Base-by-base conservation (phyloP, 2,888 invertebrate species). In the Tenthredo distinguenda region DNA sequence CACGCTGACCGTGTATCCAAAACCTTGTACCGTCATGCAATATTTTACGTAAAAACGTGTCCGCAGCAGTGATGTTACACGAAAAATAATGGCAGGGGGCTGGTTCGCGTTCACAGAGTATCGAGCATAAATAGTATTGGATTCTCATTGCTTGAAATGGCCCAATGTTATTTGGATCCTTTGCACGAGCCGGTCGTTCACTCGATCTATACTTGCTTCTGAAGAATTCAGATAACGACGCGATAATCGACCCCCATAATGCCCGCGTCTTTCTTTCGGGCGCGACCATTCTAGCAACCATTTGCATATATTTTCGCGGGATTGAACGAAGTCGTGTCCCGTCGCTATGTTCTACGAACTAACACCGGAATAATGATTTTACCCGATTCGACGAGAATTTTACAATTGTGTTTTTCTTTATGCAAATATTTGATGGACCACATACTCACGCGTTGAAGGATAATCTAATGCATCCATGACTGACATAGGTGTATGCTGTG, bases 181-280 rank as follows among this genome's bases (percentile, higher is more conserved):
- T 83, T 65, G 81, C 81, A 77, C 77, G 77, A 74, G 40, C 74
- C 74, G 21, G 74, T 74, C 77, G 77, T 77, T 77, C 77, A 15
- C 81, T 55, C 47, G 81, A 62, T 81, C 58, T 26, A 58, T 81
- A 58, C 81, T 62, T 81, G 76, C 62, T 87, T 81, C 86, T 85
- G 87, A 90, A 88, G 87, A 89, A 89, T 87, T 86, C 88, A 86
- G 87, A 87, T 87, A 88, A 90, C 88, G 86, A 87, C 86, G 86
- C 88, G 89, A 89, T 91, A 90, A 91, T 90, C 89, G 90, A 87
- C 86, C 88, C 47, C 87, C 88, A 86, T 89, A 88, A 90, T 88
- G 87, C 83, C 83, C 31, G 83, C 83, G 83, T 83, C 71, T 83
- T 71, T 83, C 83, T 83, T 83, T 71, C 47, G 83, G 83, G 47